Percentiles rank a stretch among this genome's conserved stretches.
These are phyloP conservation scores for Pleuronectes platessa DNA, from an alignment of 2,113 vertebrate genomes.

Conservation along the genomic window DNA sequence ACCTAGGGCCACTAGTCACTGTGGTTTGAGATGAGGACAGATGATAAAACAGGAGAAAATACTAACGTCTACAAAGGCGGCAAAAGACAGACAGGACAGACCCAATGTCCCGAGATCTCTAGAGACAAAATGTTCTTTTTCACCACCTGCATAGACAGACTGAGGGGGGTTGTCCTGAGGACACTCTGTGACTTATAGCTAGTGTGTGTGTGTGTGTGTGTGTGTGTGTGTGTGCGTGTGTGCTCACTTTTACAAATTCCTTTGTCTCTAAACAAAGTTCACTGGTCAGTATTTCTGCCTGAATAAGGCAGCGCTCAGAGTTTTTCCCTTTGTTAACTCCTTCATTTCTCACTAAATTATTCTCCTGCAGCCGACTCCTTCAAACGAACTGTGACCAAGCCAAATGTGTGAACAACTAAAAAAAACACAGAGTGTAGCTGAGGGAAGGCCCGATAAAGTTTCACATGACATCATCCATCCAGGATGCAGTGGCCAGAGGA, in stretches of 20 bases:
- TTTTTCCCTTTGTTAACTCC: conserved; percentile 51
- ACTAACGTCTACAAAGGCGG: too few relatives aligned
- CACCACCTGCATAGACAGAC: too few relatives aligned
- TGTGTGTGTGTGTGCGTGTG: not conserved
- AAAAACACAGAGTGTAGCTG: not conserved
- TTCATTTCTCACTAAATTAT: not conserved
- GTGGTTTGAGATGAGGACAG: too few relatives aligned
- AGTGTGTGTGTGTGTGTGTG: not conserved
- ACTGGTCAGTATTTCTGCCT: conserved; percentile 72
- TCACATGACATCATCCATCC: conserved; percentile 37
- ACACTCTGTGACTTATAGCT: not conserved
- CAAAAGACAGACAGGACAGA: not conserved
- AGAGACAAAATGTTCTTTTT: too few relatives aligned
- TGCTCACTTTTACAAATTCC: conserved; percentile 29
- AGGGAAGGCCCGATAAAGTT: not conserved
- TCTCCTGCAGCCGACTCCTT: not conserved
- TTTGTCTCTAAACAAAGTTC: conserved; percentile 58
- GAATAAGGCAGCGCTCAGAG: conserved; percentile 77
- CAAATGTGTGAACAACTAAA: not conserved
- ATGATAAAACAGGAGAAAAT: too few relatives aligned
- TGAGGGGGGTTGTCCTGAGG: not conserved
- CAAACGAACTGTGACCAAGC: not conserved
- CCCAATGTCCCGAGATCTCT: not conserved
- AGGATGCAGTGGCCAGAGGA: conserved; percentile 9
- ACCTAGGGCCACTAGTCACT: too few relatives aligned